A percentile compares a stretch with the other conserved stretches of the same genome.
phyloP scores from a whole-genome alignment of 2,113 vertebrate genomes.

The Seriola quinqueradiata region DNA sequence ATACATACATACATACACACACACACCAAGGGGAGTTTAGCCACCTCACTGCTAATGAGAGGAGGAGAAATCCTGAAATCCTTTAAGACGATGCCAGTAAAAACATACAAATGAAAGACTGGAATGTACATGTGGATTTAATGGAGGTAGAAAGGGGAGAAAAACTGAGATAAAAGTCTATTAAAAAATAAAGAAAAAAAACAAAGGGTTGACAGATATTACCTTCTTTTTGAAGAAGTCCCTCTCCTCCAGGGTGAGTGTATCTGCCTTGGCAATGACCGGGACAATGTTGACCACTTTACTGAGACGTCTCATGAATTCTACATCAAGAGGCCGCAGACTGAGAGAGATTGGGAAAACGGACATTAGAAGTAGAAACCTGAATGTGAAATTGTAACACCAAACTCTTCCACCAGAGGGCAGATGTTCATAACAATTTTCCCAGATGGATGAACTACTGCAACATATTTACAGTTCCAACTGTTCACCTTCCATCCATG shows the following conservation, averaged over 20 bases:
- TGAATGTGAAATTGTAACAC: background rate
- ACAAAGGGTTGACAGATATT: constrained; percentile 13
- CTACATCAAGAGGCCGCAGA: constrained; percentile 95
- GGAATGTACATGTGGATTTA: background rate
- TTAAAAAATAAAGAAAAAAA: background rate
- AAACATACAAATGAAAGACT: constrained; percentile 34
- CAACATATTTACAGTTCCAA: background rate
- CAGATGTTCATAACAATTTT: constrained; percentile 28
- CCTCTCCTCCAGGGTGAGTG: constrained; percentile 96
- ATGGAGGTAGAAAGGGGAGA: background rate
- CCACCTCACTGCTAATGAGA: constrained; percentile 24
- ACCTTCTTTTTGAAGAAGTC: constrained; percentile 98
- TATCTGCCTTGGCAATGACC: constrained; percentile 97
- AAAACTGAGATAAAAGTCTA: background rate
- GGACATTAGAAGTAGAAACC: background rate
- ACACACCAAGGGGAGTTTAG: background rate
- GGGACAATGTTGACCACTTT: constrained; percentile 99
- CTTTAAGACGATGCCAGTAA: constrained; percentile 17
- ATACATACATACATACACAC: background rate
- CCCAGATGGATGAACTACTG: background rate
- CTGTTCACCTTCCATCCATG: constrained; percentile 4
- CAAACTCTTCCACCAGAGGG: constrained; percentile 59
- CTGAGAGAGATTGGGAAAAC: constrained; percentile 70
- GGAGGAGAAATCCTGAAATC: constrained; percentile 21
- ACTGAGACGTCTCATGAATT: constrained; percentile 98